A percentile compares a stretch with the other conserved stretches of the same genome.
These are phyloP conservation scores for Branchipolynoe longqiensis DNA, from an alignment of 2,888 invertebrate species.

Conservation along the genomic window DNA sequence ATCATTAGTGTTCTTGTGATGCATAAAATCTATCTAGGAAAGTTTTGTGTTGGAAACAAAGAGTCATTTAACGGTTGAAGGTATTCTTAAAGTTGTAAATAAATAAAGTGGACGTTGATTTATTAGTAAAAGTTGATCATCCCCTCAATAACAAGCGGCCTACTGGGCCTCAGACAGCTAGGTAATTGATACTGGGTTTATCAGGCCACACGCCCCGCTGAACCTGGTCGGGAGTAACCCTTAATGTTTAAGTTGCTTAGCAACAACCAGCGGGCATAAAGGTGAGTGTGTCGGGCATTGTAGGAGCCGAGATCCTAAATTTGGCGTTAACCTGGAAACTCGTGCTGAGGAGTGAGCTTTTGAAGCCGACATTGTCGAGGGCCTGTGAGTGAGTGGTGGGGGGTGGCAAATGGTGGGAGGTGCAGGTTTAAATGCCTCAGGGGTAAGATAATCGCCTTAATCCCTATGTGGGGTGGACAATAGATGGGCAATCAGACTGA, in stretches of 20 bases:
- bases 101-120: no score
- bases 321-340: no score
- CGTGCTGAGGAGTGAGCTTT: no score
- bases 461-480: conserved; percentile 23
- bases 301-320: no score
- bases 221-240: neutral
- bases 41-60: no score
- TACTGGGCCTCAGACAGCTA: neutral
- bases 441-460: conserved; percentile 33
- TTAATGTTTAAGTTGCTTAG: neutral
- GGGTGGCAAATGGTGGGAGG: neutral
- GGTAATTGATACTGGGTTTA: conserved; percentile 27
- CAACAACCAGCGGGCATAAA: neutral
- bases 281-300: no score
- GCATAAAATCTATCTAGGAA: no score
- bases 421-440: neutral
- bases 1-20: no score
- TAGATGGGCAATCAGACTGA: neutral
- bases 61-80: no score
- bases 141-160: neutral
- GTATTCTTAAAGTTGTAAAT: no score
- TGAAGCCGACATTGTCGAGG: neutral
- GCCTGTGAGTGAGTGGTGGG: neutral
- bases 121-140: no score
- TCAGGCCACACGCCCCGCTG: neutral